phyloP scores from a whole-genome alignment of 2,797 vertebrate species.

The Acrossocheilus fasciatus region DNA sequence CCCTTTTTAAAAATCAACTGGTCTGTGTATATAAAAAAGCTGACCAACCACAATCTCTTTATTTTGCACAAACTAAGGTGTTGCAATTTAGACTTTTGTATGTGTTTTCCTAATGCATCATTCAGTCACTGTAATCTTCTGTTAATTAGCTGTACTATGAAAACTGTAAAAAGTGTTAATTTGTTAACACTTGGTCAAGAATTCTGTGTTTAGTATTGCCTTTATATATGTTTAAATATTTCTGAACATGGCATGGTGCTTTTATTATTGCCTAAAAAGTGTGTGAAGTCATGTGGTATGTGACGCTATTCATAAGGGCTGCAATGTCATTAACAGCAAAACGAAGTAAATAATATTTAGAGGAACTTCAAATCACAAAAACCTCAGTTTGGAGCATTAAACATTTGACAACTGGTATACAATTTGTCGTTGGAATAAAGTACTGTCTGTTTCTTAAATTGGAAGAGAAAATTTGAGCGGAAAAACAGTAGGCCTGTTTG shows the following conservation, averaged over 20 bases:
- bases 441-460: not conserved
- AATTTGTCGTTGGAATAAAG: not conserved
- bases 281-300: not conserved
- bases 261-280: slow-evolving; percentile 11
- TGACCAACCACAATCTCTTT: slow-evolving; percentile 1
- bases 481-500: not conserved
- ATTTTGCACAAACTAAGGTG: slow-evolving; percentile 29
- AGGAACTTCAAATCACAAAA: not conserved
- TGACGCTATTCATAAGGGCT: not conserved
- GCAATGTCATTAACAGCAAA: not conserved
- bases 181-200: not conserved
- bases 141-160: not conserved
- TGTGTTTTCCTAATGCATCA: not conserved
- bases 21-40: not conserved
- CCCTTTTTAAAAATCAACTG: not conserved
- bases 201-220: not conserved
- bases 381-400: slow-evolving; percentile 2
- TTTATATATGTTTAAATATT: slow-evolving; percentile 10
- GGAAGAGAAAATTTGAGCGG: not conserved
- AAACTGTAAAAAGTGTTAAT: not conserved
- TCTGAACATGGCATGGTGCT: slow-evolving; percentile 11
- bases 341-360: slow-evolving; percentile 12
- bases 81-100: slow-evolving; percentile 17
- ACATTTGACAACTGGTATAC: not conserved
- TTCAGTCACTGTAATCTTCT: not conserved